These are phyloP conservation scores for Heliconius hermathena DNA, from an alignment of 1,140 invertebrate species.

Conservation along the genomic window DNA sequence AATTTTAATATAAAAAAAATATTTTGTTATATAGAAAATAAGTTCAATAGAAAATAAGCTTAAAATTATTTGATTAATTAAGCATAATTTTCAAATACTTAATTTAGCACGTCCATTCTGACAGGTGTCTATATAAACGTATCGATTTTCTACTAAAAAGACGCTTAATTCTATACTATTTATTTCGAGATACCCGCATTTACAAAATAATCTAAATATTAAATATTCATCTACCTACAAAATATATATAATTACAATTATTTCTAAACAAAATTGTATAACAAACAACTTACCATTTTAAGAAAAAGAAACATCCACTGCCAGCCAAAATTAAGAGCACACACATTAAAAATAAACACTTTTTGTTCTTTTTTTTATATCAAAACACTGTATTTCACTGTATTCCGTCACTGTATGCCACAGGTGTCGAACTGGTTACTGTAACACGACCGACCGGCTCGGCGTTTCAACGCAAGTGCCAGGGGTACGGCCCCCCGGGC, in stretches of 20 bases:
- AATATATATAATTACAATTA: neutral
- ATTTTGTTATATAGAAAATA: too few species aligned
- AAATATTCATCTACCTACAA: neutral
- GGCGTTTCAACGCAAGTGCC: conserved; percentile 50
- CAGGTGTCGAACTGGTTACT: conserved; percentile 46
- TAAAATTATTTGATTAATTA: too few species aligned
- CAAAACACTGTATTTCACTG: conserved; percentile 26
- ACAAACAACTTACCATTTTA: neutral
- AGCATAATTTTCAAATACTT: neutral
- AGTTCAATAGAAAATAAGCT: too few species aligned
- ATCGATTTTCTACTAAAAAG: too few species aligned
- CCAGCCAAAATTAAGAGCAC: neutral
- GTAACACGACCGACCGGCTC: neutral
- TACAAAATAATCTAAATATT: neutral
- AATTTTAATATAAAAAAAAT: too few species aligned
- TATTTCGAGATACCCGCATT: neutral
- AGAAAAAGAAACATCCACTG: conserved; percentile 1
- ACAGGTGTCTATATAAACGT: conserved; percentile 2
- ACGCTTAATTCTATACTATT: too few species aligned
- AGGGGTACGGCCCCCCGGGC: conserved; percentile 39
- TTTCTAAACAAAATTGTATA: neutral
- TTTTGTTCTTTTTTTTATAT: neutral
- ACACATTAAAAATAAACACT: neutral
- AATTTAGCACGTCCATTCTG: neutral
- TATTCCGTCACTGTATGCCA: conserved; percentile 37